Evolutionary conservation across 2,888 invertebrate genomes (phyloP).

Genomic region (Rutpela maculata): DNA sequence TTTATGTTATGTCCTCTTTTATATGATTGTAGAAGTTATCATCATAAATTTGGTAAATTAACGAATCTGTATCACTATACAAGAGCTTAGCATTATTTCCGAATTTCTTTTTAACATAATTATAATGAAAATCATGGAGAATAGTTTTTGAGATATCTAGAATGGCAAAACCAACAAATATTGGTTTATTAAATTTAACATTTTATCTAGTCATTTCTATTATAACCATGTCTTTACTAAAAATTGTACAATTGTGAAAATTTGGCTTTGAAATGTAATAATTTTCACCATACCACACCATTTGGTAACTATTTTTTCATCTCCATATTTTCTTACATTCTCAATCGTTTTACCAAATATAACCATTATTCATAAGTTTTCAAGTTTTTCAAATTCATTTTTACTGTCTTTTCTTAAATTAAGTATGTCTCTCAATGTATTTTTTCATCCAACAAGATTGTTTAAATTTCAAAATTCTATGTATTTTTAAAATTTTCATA

Average conservation of each 20-base stretch:
- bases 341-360: conserved; percentile 54
- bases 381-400: conserved; percentile 55
- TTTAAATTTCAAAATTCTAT: no score
- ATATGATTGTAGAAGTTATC: conserved; percentile 48
- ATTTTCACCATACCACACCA: conserved; percentile 43
- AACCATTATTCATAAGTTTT: conserved; percentile 52
- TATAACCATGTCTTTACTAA: conserved; percentile 30
- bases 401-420: conserved; percentile 29
- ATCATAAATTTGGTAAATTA: conserved; percentile 44
- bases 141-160: conserved; percentile 58
- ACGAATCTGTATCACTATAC: conserved; percentile 49
- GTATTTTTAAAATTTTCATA: not conserved
- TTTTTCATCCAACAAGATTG: not conserved
- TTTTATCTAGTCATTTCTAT: conserved; percentile 50
- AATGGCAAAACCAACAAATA: conserved; percentile 58
- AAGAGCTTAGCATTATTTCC: conserved; percentile 42
- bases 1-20: conserved; percentile 44
- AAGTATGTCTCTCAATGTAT: conserved; percentile 6
- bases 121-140: conserved; percentile 57
- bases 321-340: conserved; percentile 47
- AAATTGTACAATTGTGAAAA: conserved; percentile 44
- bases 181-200: conserved; percentile 55
- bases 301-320: conserved; percentile 41
- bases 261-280: conserved; percentile 52
- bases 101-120: conserved; percentile 43